Percentiles rank a stretch among this genome's conserved stretches.
Evolutionary conservation across 1,140 invertebrate species (phyloP).

Genomic region (Leptinotarsa defecta): DNA sequence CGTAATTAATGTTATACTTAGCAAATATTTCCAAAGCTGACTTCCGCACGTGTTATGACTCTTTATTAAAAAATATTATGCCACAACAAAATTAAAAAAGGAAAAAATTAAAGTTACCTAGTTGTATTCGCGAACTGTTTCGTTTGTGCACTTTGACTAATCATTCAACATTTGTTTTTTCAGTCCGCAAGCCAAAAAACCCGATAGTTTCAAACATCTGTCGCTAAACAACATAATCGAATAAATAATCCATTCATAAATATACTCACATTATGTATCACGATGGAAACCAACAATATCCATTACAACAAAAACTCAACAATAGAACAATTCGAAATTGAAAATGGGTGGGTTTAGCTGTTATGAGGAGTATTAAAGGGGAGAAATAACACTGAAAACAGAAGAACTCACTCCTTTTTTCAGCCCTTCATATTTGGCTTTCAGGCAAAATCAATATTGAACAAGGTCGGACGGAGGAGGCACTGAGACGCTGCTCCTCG

Average conservation of each 20-base stretch:
- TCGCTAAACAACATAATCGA: too few relatives aligned
- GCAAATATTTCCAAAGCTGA: too few relatives aligned
- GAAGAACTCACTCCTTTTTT: slow-evolving; percentile 23
- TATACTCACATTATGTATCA: slow-evolving; percentile 15
- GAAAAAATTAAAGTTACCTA: too few relatives aligned
- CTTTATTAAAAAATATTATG: too few relatives aligned
- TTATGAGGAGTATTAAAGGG: slow-evolving; percentile 18
- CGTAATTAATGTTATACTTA: too few relatives aligned
- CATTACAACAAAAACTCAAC: slow-evolving; percentile 25
- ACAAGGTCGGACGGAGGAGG: slow-evolving; percentile 25
- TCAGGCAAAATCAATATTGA: slow-evolving; percentile 29
- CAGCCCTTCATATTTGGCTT: slow-evolving; percentile 31
- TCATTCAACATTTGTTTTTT: too few relatives aligned
- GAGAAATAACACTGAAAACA: slow-evolving; percentile 32
- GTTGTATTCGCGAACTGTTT: too few relatives aligned
- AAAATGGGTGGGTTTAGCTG: slow-evolving; percentile 20
- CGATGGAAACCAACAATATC: neutral
- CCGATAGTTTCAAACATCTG: too few relatives aligned
- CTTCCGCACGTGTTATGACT: too few relatives aligned
- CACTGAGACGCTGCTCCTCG: slow-evolving; percentile 9
- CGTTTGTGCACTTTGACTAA: too few relatives aligned
- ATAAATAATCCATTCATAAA: neutral
- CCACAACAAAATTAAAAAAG: too few relatives aligned
- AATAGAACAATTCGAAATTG: slow-evolving; percentile 17
- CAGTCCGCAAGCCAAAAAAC: too few relatives aligned